Base-by-base conservation (phyloP, 2,797 vertebrate genomes). In the Semaprochilodus insignis region DNA sequence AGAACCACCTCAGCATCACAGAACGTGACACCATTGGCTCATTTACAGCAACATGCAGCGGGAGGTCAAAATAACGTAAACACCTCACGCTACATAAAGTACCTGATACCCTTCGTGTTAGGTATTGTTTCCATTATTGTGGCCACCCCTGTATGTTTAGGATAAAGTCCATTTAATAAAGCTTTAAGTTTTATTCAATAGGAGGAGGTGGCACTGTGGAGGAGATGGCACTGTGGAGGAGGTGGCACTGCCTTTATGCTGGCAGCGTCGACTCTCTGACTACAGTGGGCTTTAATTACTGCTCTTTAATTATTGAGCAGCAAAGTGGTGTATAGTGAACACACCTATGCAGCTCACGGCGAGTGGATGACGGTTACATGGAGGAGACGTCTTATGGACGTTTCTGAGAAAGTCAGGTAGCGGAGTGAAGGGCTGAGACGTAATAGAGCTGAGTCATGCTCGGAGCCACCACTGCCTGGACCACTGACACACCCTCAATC, bases 211-310 rank as follows among this genome's bases (percentile, higher is more conserved):
- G 51, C 4, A 55, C 6, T 31, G 1, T 1, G 40, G 40, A 44
- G 40, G 40, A 44, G 40, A 4, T 44, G 52, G 51, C 4, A 19
- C 6, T 31, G 1, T 1, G 40, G 40, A 44, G 2, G 5, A 44
- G 40, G 40, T 44, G 52, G 51, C 4, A 55, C 6, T 31, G 31
- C 10, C 44, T 48, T 13, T 48, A 8, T 48, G 44, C 10, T 8
- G 5, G 40, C 8, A 71, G 69, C n/a, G n/a, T 52, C 27, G 3
- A 6, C 25, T 80, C 57, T 51, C 25, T 52, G 77, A 3, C 57
- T 10, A 44, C 70, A 80, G 48, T 80, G 78, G 69, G 69, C 69
- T 80, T 80, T 80, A 73, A 80, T 80, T 80, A 80, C 79, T 66
- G 60, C 72, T 31, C 59, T 40, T 74, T 27, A 81, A 81, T 73